Conservation (phyloP, 2,113 vertebrate species). For the Ellobius talpinus region DNA sequence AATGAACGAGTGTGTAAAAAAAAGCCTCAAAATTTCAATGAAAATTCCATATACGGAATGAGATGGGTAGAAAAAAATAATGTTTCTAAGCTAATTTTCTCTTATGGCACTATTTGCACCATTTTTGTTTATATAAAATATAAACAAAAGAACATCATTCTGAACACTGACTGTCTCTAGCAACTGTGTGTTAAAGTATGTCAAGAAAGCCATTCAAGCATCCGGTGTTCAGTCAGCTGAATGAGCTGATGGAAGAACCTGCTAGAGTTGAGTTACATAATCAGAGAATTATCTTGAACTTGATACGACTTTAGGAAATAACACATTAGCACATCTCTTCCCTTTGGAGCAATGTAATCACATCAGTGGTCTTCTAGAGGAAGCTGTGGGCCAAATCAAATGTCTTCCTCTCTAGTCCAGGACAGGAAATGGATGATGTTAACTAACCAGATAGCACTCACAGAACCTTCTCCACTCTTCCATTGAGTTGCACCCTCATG, state of each 20-base stretch:
- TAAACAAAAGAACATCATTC: background rate
- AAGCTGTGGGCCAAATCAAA: background rate
- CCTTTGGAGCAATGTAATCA: background rate
- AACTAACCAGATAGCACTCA: background rate
- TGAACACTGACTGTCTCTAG: background rate
- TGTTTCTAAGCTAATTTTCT: background rate
- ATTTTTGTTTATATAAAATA: too few species aligned
- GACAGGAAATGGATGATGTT: background rate
- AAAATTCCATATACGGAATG: background rate
- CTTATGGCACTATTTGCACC: background rate
- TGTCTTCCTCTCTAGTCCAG: background rate
- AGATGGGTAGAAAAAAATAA: background rate
- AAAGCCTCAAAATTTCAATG: background rate
- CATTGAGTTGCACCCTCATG: background rate
- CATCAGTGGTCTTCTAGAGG: background rate
- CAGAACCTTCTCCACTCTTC: background rate
- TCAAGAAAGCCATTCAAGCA: background rate
- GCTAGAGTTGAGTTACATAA: background rate
- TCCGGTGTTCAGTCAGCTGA: background rate
- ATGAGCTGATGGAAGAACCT: background rate
- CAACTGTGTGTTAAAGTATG: background rate
- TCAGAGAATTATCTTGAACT: conserved; percentile 17
- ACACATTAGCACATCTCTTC: background rate
- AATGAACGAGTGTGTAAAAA: background rate
- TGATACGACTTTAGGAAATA: background rate